Evolutionary conservation across 2,888 invertebrate genomes (phyloP), one percentile per base, ranked within the genome.

Genomic region (Neoascia interrupta): DNA sequence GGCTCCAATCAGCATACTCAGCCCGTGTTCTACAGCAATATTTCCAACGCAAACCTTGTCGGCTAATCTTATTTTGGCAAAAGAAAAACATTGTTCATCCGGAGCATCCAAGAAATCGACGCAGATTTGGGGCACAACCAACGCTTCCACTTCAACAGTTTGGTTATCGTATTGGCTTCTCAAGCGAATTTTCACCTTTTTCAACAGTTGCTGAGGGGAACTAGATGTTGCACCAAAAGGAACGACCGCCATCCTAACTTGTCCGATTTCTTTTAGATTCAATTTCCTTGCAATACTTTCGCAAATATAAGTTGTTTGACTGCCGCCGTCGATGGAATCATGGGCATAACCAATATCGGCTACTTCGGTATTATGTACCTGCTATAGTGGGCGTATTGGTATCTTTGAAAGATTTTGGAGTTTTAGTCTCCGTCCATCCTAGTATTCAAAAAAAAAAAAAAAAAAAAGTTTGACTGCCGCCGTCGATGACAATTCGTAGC

Each of bases 121-220:
- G 36, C 54, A 66, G 34, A 66, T 54, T 45, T 53, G 23, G 15
- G 18, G 56, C 23, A 56, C 56, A n/a, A 56, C 41, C 6, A 56
- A 10, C 0, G 41, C 28, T 41, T 56, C 39, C 2, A 53, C 13
- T 6, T 53, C 13, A 21, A 36, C 19, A 16, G 11, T 18, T 13
- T 15, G 19, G 8, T 19, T 3, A 11, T 53, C 28, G 5, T 26
- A 47, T 5, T 47, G 28, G 28, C 28, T 28, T 23, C n/a, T 13
- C 8, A 47, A 28, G 2, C 1, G 23, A 3, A 47, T 28, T 26
- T 26, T 26, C 10, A 28, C 47, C 0, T 28, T 26, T 26, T 3
- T 3, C 1, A 47, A 5, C 0, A n/a, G n/a, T 15, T 45, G 10
- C 21, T 6, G 21, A 3, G 53, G 36, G 0, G 19, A 19, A 13